Conservation (phyloP, 92 coral and sea anemone genomes). For the Actinostola sp. region DNA sequence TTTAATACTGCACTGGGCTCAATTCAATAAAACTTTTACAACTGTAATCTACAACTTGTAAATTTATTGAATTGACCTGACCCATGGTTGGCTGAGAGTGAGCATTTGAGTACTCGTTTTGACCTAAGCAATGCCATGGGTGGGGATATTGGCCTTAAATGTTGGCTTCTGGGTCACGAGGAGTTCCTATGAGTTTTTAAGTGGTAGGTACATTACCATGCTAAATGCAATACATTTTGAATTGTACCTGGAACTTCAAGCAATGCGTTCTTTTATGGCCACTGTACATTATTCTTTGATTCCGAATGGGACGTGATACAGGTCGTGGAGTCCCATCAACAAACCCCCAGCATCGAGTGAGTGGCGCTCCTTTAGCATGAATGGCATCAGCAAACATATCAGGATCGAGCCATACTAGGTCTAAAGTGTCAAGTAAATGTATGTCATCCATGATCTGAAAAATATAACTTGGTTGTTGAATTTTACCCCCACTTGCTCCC, state of each 20-base stretch:
- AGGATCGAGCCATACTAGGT: constrained; percentile 63
- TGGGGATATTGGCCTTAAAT: no score
- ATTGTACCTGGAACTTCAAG: constrained; percentile 6
- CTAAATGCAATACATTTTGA: no score
- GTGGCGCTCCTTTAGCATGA: constrained; percentile 61
- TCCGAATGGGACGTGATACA: constrained; percentile 63
- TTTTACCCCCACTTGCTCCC: no score
- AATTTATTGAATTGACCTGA: background rate
- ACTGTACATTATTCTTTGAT: constrained; percentile 16
- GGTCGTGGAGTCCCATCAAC: constrained; percentile 67
- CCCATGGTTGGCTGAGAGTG: no score
- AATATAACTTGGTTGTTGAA: no score
- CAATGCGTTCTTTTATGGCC: constrained; percentile 18
- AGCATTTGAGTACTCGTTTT: no score
- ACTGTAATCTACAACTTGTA: background rate
- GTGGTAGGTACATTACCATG: no score
- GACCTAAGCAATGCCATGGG: no score
- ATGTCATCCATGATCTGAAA: constrained; percentile 67
- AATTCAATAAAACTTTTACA: no score
- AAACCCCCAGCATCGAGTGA: constrained; percentile 72
- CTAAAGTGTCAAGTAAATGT: constrained; percentile 50
- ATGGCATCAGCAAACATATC: constrained; percentile 47
- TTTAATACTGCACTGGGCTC: no score
- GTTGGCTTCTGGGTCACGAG: no score
- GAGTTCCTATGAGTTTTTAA: no score